Conservation (phyloP, 2,113 vertebrate genomes). For the Elaphurus davidianus region DNA sequence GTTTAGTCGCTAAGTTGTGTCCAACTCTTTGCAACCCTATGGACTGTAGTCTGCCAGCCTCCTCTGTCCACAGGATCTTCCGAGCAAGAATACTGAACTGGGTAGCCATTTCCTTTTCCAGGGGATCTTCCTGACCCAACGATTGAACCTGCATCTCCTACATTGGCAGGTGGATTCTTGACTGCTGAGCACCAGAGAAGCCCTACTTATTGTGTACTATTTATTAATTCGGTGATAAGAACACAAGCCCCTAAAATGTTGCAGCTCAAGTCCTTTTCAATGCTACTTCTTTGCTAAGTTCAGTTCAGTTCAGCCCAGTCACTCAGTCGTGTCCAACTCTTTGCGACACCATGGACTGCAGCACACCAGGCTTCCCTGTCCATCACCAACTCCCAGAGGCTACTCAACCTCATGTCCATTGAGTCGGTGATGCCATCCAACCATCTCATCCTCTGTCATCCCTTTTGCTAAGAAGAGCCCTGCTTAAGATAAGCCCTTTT, state of each 20-base stretch:
- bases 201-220: conserved; percentile 22
- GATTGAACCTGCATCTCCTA: background rate
- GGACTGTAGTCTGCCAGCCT: background rate
- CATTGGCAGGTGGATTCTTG: background rate
- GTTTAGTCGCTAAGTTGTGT: background rate
- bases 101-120: background rate
- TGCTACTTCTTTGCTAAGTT: conserved; percentile 74
- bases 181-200: background rate
- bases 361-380: rapidly evolving
- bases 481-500: conserved; percentile 73
- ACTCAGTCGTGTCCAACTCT: background rate
- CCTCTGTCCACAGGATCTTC: background rate
- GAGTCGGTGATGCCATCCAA: background rate
- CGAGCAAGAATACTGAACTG: background rate
- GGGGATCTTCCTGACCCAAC: background rate
- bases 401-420: background rate
- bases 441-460: background rate
- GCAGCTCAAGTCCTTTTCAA: conserved; percentile 41
- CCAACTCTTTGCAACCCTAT: background rate
- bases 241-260: conserved; percentile 29
- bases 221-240: conserved; percentile 42
- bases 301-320: background rate
- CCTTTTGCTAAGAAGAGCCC: conserved; percentile 61
- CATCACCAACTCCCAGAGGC: background rate
- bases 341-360: background rate